Percentiles rank a stretch among this genome's conserved stretches.
phyloP scores from a whole-genome alignment of 2,797 vertebrate genomes.

The Phrynocephalus guinanensis region DNA sequence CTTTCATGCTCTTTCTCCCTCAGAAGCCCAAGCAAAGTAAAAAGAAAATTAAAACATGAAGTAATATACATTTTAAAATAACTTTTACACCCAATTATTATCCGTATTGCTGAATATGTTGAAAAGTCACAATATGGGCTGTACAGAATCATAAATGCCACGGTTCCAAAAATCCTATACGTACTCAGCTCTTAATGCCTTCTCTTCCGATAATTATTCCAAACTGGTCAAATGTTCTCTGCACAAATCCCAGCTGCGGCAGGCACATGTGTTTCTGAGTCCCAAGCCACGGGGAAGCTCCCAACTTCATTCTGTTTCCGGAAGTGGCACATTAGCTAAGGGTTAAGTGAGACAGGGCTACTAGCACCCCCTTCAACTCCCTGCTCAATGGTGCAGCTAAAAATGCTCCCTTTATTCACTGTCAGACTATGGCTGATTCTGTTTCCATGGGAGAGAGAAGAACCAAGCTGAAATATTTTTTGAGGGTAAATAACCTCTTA shows the following conservation, averaged over 20 bases:
- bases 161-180: not conserved
- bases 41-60: not conserved
- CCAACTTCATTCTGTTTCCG: not conserved
- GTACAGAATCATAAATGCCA: not conserved
- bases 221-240: not conserved
- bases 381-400: not conserved
- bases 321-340: not conserved
- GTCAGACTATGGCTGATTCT: not conserved
- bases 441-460: not conserved
- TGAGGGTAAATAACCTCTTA: not conserved
- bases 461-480: not conserved
- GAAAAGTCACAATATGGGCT: not conserved
- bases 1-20: not conserved
- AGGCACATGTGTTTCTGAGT: no score
- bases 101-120: not conserved
- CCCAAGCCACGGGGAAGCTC: not conserved
- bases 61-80: not conserved
- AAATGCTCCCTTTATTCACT: not conserved
- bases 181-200: not conserved
- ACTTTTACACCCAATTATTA: not conserved
- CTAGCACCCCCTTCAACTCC: constrained; percentile 47
- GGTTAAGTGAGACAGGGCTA: constrained; percentile 42
- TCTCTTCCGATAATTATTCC: not conserved
- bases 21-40: not conserved
- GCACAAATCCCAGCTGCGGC: not conserved